Evolutionary conservation across 2,888 invertebrate genomes (phyloP).

Genomic region (Spilarctia lutea): DNA sequence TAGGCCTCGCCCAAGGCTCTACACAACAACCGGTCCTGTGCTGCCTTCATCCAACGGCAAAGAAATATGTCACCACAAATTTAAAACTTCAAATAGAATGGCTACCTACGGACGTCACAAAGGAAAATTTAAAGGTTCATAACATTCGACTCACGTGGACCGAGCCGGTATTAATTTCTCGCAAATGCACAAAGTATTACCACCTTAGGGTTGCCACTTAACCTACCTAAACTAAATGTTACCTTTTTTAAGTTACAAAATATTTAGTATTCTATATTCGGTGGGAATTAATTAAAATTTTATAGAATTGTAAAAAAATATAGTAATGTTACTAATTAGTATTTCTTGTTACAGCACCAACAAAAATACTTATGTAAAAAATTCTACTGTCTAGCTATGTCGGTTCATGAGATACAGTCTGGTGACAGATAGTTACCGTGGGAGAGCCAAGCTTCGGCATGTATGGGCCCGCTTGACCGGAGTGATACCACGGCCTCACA

Average conservation of each 20-base stretch:
- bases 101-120: slow-evolving; percentile 29
- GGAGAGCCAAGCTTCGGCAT: no score
- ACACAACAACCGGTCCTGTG: no score
- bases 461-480: no score
- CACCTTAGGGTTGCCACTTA: slow-evolving; percentile 21
- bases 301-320: background rate
- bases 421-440: no score
- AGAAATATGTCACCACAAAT: slow-evolving; percentile 5
- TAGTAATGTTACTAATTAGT: background rate
- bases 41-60: no score
- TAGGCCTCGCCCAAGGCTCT: no score
- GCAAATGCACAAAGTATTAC: slow-evolving; percentile 61
- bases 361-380: no score
- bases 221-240: background rate
- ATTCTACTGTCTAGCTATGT: no score
- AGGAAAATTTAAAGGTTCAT: slow-evolving; percentile 43
- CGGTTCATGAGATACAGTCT: no score
- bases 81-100: slow-evolving; percentile 36
- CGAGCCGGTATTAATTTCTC: slow-evolving; percentile 60
- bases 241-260: background rate
- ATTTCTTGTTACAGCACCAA: no score
- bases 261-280: background rate
- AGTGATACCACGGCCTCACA: no score
- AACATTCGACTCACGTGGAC: slow-evolving; percentile 57
- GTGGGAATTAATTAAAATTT: background rate